Evolutionary conservation across 1,140 invertebrate species (phyloP).

Genomic region (Oedothorax gibbosus): DNA sequence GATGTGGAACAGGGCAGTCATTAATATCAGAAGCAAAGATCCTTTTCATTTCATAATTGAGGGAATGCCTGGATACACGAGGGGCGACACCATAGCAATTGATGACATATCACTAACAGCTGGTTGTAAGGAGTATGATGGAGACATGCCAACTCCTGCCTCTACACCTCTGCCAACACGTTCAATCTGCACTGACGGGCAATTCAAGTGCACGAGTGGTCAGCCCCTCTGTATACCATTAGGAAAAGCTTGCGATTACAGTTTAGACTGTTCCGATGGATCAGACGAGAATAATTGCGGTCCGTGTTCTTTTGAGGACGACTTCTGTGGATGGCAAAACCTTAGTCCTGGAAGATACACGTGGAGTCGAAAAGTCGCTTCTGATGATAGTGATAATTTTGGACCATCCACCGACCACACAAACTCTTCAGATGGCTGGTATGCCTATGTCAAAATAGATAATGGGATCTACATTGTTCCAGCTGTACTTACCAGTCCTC

Average conservation of each 20-base stretch:
- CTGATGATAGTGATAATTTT: not conserved
- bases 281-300: conserved; percentile 59
- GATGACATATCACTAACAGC: conserved; percentile 57
- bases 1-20: conserved; percentile 43
- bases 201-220: conserved; percentile 47
- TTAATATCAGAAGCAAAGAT: not conserved
- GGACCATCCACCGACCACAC: conserved; percentile 28
- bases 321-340: conserved; percentile 54
- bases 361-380: conserved; percentile 24
- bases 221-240: conserved; percentile 44
- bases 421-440: conserved; percentile 36
- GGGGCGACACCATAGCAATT: conserved; percentile 18
- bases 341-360: conserved; percentile 33
- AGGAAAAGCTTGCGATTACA: conserved; percentile 51
- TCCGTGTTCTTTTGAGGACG: conserved; percentile 46
- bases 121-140: conserved; percentile 34
- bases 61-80: conserved; percentile 41
- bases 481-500: conserved; percentile 36
- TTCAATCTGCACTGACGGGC: conserved; percentile 10
- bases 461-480: not conserved
- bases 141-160: conserved; percentile 33
- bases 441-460: conserved; percentile 23
- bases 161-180: conserved; percentile 49
- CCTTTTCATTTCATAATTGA: conserved; percentile 61
- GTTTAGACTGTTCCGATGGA: conserved; percentile 48